Percentiles rank a stretch among this genome's conserved stretches.
These are phyloP conservation scores for Steinernema scapterisci DNA, from an alignment of 2,888 invertebrate species.

Conservation along the genomic window DNA sequence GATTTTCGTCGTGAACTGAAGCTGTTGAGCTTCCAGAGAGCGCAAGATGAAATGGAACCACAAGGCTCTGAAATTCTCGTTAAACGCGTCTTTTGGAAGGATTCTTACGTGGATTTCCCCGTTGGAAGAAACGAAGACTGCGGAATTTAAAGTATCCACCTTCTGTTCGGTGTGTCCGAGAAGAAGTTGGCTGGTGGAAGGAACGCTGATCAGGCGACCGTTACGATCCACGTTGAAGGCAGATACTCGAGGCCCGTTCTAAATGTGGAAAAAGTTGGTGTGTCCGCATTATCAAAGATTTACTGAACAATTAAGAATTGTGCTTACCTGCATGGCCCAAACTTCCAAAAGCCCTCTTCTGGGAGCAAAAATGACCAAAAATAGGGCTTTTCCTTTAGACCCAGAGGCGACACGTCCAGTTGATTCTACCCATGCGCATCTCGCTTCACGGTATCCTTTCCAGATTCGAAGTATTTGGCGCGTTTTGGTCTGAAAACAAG, in stretches of 20 bases:
- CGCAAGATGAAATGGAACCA: constrained; percentile 58
- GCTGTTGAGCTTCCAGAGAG: constrained; percentile 44
- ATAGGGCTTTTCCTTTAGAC: constrained; percentile 71
- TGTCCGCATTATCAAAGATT: background rate
- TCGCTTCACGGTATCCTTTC: constrained; percentile 94
- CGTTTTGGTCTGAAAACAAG: constrained; percentile 69
- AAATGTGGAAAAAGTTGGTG: too few relatives aligned
- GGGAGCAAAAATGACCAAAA: constrained; percentile 89
- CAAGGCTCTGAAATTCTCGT: constrained; percentile 41
- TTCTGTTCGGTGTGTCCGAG: constrained; percentile 1
- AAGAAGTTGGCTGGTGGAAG: constrained; percentile 5
- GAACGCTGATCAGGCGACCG: constrained; percentile 69
- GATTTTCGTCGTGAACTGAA: constrained; percentile 56
- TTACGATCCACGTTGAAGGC: constrained; percentile 87
- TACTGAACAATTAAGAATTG: too few relatives aligned
- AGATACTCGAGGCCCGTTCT: constrained; percentile 85
- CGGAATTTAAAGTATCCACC: constrained; percentile 19
- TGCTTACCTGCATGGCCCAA: constrained; percentile 80
- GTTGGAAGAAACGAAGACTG: constrained; percentile 44
- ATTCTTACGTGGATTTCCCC: constrained; percentile 41
- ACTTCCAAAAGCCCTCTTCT: constrained; percentile 86
- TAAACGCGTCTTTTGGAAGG: background rate
- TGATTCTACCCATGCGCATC: constrained; percentile 89
- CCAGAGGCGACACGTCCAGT: constrained; percentile 59
- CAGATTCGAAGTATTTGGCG: constrained; percentile 84